Evolutionary conservation across 2,797 vertebrate genomes (phyloP).

Genomic region (Luscinia luscinia): DNA sequence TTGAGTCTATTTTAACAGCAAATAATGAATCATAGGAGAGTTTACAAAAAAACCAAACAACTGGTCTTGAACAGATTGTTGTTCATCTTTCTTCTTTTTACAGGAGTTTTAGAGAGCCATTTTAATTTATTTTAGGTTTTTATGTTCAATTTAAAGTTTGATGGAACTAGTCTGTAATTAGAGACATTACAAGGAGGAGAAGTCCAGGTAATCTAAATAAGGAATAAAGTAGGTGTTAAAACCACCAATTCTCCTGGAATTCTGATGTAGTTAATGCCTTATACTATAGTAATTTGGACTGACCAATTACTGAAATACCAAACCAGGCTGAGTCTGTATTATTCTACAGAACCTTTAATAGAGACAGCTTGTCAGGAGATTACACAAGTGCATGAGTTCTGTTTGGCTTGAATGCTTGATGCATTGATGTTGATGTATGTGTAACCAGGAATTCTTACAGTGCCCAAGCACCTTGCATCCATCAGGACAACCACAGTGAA

Average conservation of each 20-base stretch:
- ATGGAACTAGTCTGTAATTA: neutral
- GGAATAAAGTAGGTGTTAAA: neutral
- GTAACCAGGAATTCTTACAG: neutral
- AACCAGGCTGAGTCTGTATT: neutral
- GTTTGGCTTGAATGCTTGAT: neutral
- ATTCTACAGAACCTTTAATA: neutral
- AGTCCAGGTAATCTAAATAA: neutral
- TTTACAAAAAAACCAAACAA: neutral
- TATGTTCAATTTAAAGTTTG: neutral
- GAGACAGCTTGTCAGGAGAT: neutral
- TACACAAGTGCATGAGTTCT: neutral
- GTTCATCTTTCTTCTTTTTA: neutral
- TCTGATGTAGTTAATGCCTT: neutral
- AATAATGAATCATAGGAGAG: neutral
- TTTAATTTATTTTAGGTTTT: neutral
- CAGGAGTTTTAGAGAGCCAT: neutral
- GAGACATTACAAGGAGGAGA: neutral
- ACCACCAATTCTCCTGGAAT: neutral
- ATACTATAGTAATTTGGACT: neutral
- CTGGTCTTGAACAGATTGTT: neutral
- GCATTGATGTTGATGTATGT: neutral
- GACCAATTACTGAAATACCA: neutral
- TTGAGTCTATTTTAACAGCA: neutral
- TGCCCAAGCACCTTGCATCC: neutral
- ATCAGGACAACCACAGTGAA: neutral